These are phyloP conservation scores for Onychorhynchus coronatus DNA, from an alignment of 2,113 vertebrate species.

Conservation along the genomic window DNA sequence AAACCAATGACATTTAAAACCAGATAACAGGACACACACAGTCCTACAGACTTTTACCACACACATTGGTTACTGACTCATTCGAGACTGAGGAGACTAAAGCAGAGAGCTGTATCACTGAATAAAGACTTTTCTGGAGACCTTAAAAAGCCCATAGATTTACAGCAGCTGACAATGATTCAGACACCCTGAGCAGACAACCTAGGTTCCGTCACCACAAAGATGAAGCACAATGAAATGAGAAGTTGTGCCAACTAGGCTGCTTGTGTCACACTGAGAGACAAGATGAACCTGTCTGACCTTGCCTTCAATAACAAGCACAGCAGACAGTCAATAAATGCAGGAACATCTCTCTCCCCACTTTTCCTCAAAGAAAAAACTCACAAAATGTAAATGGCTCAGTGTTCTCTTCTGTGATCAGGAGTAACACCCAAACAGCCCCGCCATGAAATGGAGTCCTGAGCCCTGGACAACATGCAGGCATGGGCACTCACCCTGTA, in stretches of 20 bases:
- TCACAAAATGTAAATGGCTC: not conserved
- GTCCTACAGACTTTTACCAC: not conserved
- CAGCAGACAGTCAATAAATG: not conserved
- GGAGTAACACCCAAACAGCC: not conserved
- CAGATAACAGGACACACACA: not conserved
- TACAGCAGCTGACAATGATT: slow-evolving; percentile 43
- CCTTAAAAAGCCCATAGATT: slow-evolving; percentile 3
- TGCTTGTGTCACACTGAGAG: not conserved
- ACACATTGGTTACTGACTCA: slow-evolving; percentile 1
- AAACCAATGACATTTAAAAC: slow-evolving; percentile 6
- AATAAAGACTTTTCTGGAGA: slow-evolving; percentile 10
- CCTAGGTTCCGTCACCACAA: not conserved
- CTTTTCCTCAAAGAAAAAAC: not conserved
- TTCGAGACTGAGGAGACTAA: not conserved
- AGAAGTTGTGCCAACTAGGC: slow-evolving; percentile 15
- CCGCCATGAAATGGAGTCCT: not conserved
- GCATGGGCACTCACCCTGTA: not conserved
- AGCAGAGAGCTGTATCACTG: not conserved
- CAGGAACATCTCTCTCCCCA: not conserved
- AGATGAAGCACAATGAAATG: not conserved
- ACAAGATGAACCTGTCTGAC: not conserved
- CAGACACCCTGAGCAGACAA: not conserved
- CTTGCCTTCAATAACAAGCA: not conserved
- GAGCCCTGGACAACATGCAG: not conserved
- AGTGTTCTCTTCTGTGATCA: not conserved